Conservation (phyloP, 2,113 vertebrate species). For the Nipponia nippon region DNA sequence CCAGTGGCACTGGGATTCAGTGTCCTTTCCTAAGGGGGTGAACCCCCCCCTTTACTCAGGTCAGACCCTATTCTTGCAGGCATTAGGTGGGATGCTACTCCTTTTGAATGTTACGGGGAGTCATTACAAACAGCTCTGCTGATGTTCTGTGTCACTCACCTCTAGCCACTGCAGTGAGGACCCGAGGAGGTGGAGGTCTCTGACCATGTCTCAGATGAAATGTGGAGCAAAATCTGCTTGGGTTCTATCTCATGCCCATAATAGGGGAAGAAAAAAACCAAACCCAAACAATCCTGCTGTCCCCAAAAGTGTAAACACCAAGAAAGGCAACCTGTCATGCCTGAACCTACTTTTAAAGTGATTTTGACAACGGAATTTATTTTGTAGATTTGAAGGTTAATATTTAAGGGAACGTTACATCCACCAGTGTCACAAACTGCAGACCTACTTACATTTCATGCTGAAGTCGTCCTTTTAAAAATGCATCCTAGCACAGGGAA, state of each 20-base stretch:
- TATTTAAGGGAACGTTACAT: neutral
- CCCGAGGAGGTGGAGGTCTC: neutral
- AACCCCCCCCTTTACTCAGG: neutral
- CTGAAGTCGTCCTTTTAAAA: neutral
- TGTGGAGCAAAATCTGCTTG: fast-evolving
- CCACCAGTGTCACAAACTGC: neutral
- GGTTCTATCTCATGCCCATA: neutral
- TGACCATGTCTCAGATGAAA: neutral
- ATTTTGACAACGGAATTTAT: neutral
- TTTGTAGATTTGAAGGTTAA: neutral
- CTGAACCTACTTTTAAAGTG: neutral
- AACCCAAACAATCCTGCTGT: neutral
- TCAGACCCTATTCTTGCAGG: neutral
- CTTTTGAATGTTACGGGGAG: neutral
- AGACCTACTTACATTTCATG: neutral
- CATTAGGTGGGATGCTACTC: neutral
- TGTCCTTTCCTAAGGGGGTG: neutral
- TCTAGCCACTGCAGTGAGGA: neutral
- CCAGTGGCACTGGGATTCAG: neutral
- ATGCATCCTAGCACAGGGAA: neutral
- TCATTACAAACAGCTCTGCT: fast-evolving
- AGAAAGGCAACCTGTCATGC: neutral
- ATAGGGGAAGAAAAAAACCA: neutral
- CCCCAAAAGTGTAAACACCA: neutral
- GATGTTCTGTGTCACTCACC: neutral